phyloP scores from a whole-genome alignment of 1,140 invertebrate species.

The Magallana gigas region DNA sequence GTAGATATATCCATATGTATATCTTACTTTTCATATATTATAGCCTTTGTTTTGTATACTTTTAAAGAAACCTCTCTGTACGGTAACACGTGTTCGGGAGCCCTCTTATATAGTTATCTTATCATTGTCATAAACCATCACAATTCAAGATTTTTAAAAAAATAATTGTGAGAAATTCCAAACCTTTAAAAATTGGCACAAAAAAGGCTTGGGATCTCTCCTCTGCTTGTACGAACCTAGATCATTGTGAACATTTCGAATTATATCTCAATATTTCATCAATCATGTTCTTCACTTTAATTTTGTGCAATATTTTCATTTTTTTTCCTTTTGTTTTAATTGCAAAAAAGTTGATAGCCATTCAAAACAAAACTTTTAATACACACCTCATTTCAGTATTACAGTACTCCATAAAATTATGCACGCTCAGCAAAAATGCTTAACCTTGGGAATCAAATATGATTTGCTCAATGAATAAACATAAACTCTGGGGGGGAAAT shows the following conservation, averaged over 20 bases:
- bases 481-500: neutral
- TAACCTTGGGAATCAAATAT: neutral
- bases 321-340: neutral
- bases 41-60: constrained; percentile 8
- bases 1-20: constrained; percentile 32
- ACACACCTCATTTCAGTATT: neutral
- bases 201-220: neutral
- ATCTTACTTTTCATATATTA: neutral
- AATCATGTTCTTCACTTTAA: neutral
- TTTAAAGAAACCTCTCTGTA: neutral
- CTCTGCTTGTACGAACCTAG: neutral
- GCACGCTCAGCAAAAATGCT: constrained; percentile 12
- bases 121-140: too few species aligned
- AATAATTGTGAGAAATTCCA: neutral
- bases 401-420: neutral
- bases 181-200: neutral
- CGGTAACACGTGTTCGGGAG: neutral
- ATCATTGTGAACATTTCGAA: constrained; percentile 11
- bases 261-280: neutral
- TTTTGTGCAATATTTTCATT: constrained; percentile 29
- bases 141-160: too few species aligned
- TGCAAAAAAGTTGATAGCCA: neutral
- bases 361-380: neutral
- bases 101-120: neutral
- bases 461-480: constrained; percentile 1